These are phyloP conservation scores for Cyclargus thomasi DNA, from an alignment of 1,140 invertebrate genomes.

Conservation along the genomic window DNA sequence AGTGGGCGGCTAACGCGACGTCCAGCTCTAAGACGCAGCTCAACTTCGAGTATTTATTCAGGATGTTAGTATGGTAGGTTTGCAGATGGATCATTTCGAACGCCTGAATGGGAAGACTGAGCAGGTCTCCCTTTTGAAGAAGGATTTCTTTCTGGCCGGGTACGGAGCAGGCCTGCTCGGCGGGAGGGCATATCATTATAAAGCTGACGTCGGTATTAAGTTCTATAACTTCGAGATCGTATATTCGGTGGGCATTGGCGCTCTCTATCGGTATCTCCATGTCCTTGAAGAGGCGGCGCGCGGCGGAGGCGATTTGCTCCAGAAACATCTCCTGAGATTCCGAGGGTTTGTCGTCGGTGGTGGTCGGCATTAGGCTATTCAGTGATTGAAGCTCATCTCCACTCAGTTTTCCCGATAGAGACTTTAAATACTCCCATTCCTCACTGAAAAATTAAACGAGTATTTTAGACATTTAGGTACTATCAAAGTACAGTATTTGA, in stretches of 20 bases:
- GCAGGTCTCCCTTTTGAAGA: constrained; percentile 85
- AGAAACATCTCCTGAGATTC: constrained; percentile 88
- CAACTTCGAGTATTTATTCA: constrained; percentile 91
- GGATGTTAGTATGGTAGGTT: constrained; percentile 92
- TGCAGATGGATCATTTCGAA: constrained; percentile 96
- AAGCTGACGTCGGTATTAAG: constrained; percentile 91
- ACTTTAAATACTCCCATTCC: constrained; percentile 90
- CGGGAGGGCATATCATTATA: constrained; percentile 90
- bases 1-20: constrained; percentile 92
- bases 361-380: constrained; percentile 67
- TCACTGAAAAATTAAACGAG: constrained; percentile 79
- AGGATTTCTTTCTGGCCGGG: constrained; percentile 90
- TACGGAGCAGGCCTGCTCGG: constrained; percentile 92
- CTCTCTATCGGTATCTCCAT: constrained; percentile 86
- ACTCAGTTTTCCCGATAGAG: constrained; percentile 66
- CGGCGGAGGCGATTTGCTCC: constrained; percentile 82
- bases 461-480: constrained; percentile 10
- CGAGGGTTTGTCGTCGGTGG: constrained; percentile 74
- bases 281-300: constrained; percentile 83
- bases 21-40: constrained; percentile 95
- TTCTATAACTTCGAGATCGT: constrained; percentile 94
- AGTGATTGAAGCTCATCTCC: constrained; percentile 65
- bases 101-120: constrained; percentile 87
- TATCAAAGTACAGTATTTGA: too few species aligned
- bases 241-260: constrained; percentile 84